Evolutionary conservation across 2,888 invertebrate genomes (phyloP), one percentile per base, ranked within the genome.

Genomic region (Mamestra brassicae): DNA sequence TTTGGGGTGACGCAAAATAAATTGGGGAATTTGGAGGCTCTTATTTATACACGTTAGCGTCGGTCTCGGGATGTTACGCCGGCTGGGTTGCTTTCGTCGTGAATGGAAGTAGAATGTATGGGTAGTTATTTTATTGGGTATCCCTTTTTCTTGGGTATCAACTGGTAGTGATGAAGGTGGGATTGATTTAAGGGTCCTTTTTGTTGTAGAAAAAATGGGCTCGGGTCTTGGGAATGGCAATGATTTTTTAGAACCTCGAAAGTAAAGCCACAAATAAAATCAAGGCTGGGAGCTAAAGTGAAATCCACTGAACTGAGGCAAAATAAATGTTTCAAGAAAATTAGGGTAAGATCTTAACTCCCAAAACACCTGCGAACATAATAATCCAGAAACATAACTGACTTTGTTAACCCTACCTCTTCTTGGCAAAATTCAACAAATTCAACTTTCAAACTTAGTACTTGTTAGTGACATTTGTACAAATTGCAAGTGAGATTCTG

Each of bases 31-130:
- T 75, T 66, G 76, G 81, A 78, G 78, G 71, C 75, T 81, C 81
- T 85, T 87, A 86, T 87, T 87, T 87, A 83, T 83, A 86, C 76
- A 85, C 85, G 87, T 86, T 85, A 86, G 87, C 76, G 84, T 81
- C 82, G 82, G 84, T 68, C 69, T 73, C 73, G 84, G 84, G 67
- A 65, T 65, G 83, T 82, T 82, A 69, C 82, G 84, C 81, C 71
- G 66, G 71, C 75, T 70, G 71, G 81, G 69, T 84, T 75, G 65
- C 80, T 72, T 84, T 80, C 84, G 62, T 74, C 68, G 80, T 80
- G 80, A 74, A 80, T 83, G 64, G 68, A 65, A 74, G 64, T 71
- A 67, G 80, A 82, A 80, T 84, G 74, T 84, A 80, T 80, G 79
- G 83, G 54, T 69, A 71, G 84, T 67, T 79, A 70, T 71, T 82